phyloP scores from a whole-genome alignment of 2,797 vertebrate species.

The Argyrosomus regius region DNA sequence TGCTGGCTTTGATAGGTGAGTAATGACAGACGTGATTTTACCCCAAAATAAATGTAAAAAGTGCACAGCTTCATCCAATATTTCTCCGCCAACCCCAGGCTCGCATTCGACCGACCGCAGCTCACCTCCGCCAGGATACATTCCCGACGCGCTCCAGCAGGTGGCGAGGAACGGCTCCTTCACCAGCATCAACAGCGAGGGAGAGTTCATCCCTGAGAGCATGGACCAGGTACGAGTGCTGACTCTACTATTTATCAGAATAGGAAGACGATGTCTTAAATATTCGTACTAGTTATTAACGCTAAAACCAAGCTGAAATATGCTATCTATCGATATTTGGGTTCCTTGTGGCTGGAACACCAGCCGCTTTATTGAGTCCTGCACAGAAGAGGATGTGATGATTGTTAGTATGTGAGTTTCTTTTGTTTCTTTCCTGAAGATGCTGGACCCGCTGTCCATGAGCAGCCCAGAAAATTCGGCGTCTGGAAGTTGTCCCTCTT shows the following conservation, averaged over 20 bases:
- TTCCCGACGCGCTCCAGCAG: constrained; percentile 96
- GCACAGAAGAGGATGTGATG: not conserved
- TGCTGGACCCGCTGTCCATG: constrained; percentile 97
- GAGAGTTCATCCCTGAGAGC: constrained; percentile 99
- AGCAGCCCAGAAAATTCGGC: constrained; percentile 99
- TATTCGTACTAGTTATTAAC: not conserved
- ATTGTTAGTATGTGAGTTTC: not conserved
- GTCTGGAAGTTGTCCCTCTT: constrained; percentile 97
- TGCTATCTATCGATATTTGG: not conserved
- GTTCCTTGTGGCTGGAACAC: not conserved
- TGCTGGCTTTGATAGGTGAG: constrained; percentile 90
- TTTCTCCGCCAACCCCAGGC: constrained; percentile 75
- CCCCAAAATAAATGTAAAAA: not conserved
- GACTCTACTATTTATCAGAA: not conserved
- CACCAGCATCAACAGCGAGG: constrained; percentile 99
- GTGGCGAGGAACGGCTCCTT: constrained; percentile 97
- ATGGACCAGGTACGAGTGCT: constrained; percentile 93
- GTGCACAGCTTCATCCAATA: too few species aligned
- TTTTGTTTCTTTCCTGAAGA: constrained; percentile 79
- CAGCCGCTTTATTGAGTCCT: not conserved
- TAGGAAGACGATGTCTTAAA: not conserved
- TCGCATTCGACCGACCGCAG: constrained; percentile 93
- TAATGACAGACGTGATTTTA: not conserved
- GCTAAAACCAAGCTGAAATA: not conserved
- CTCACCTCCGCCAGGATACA: constrained; percentile 98